Evolutionary conservation across 2,113 vertebrate genomes (phyloP).

Genomic region (Saimiri boliviensis): DNA sequence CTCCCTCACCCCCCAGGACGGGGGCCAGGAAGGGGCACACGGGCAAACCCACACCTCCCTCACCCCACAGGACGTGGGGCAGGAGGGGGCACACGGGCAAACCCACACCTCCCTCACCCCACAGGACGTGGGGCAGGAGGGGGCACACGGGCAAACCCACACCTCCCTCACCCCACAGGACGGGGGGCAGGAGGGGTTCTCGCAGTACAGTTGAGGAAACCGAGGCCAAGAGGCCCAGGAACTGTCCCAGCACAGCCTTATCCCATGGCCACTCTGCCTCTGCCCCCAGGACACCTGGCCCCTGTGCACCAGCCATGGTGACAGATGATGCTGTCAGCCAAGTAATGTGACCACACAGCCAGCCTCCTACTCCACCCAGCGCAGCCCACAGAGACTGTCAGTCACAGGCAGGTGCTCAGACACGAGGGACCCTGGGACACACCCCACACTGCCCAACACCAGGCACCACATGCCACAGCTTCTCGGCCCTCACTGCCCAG

Average conservation of each 20-base stretch:
- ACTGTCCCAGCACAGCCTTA: background rate
- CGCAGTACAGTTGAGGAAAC: background rate
- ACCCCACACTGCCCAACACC: too few species aligned
- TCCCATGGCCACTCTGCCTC: fast-evolving
- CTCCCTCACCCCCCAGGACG: too few species aligned
- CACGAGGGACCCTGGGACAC: background rate
- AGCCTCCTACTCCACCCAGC: fast-evolving
- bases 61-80: too few species aligned
- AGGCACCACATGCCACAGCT: too few species aligned
- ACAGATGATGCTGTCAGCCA: background rate
- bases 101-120: too few species aligned
- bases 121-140: too few species aligned
- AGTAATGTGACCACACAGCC: background rate
- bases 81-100: too few species aligned
- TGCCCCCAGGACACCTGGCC: background rate
- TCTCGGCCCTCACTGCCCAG: background rate
- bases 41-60: too few species aligned
- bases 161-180: too few species aligned
- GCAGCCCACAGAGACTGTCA: background rate
- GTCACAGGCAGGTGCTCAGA: background rate
- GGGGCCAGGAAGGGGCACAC: fast-evolving
- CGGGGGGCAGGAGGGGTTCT: too few species aligned
- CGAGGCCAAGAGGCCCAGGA: background rate
- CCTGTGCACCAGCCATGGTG: fast-evolving
- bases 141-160: too few species aligned